These are phyloP conservation scores for Sapajus apella DNA, from an alignment of 2,113 vertebrate genomes.

Conservation along the genomic window DNA sequence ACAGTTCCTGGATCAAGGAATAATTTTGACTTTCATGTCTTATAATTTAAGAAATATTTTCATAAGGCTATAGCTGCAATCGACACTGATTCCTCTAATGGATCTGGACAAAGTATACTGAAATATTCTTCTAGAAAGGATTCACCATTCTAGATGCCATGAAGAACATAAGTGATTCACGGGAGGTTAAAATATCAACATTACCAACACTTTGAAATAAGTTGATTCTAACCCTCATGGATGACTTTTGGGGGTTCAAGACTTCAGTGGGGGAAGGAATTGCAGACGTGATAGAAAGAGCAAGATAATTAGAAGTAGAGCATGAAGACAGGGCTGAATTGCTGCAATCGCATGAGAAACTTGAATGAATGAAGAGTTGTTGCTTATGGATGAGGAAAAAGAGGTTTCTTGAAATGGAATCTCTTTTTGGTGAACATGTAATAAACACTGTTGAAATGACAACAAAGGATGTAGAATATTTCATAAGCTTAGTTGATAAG, in stretches of 20 bases:
- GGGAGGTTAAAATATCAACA: background rate
- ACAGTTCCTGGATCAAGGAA: background rate
- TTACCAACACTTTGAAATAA: background rate
- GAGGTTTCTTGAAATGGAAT: background rate
- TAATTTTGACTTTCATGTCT: background rate
- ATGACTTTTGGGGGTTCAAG: background rate
- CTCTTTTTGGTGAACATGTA: background rate
- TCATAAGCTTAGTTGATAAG: background rate
- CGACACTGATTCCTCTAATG: background rate
- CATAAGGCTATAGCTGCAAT: background rate
- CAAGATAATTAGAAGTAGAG: background rate
- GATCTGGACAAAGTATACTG: background rate
- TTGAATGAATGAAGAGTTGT: background rate
- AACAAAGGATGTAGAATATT: background rate
- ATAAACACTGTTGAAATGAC: background rate
- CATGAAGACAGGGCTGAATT: background rate
- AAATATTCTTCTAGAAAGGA: background rate
- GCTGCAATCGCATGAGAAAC: background rate
- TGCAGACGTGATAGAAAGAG: background rate
- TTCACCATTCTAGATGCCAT: background rate
- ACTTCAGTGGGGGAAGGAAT: background rate
- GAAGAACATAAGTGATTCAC: background rate
- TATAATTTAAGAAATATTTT: background rate
- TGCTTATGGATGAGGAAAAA: background rate
- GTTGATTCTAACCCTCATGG: background rate